Percentiles rank a stretch among this genome's conserved stretches.
Conservation (phyloP, 2,888 invertebrate species). For the Abscondita cerata region DNA sequence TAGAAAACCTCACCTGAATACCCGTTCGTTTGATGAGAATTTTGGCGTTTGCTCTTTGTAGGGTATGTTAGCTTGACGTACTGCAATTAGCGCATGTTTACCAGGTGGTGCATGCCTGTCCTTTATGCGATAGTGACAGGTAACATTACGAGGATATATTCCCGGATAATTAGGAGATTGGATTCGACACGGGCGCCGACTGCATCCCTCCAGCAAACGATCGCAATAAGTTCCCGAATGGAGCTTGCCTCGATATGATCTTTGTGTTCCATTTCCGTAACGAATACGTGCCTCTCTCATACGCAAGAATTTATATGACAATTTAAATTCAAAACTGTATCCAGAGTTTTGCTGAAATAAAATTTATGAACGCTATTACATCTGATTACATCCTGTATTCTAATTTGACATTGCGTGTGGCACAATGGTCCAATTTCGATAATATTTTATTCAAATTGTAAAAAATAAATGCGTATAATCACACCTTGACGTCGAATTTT, state of each 20-base stretch:
- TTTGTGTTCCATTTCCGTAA: constrained; percentile 77
- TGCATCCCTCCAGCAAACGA: constrained; percentile 80
- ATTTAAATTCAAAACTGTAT: constrained; percentile 83
- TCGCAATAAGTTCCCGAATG: constrained; percentile 82
- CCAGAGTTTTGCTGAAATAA: constrained; percentile 69
- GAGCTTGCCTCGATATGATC: constrained; percentile 78
- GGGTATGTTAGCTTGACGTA: constrained; percentile 79
- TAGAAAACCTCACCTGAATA: constrained; percentile 65
- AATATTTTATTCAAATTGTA: no score
- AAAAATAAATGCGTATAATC: no score
- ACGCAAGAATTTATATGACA: constrained; percentile 83
- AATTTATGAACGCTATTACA: not conserved
- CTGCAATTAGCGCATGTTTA: constrained; percentile 76
- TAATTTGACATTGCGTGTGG: no score
- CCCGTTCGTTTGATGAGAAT: constrained; percentile 77
- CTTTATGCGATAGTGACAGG: constrained; percentile 59
- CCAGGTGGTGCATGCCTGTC: constrained; percentile 67
- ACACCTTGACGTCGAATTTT: no score
- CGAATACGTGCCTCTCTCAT: constrained; percentile 77
- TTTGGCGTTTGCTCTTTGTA: constrained; percentile 72
- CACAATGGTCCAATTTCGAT: no score
- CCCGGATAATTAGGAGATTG: constrained; percentile 93
- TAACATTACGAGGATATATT: constrained; percentile 86
- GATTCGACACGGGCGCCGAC: constrained; percentile 68
- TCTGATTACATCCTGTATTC: not conserved